phyloP scores from a whole-genome alignment of 1,140 invertebrate species.

The Penaeus indicus region DNA sequence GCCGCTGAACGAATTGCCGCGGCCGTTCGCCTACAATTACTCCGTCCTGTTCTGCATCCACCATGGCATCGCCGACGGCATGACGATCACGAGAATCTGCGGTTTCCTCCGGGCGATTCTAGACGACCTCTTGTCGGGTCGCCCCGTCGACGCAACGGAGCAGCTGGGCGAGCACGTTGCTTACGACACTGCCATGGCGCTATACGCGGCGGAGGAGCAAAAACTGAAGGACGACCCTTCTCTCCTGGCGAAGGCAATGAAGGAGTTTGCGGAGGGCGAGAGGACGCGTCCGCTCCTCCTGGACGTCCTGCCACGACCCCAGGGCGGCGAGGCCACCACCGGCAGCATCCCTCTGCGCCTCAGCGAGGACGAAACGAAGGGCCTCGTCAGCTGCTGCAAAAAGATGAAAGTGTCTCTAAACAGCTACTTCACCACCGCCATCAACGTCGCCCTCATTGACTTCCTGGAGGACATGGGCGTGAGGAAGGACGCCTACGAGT shows the following conservation, averaged over 20 bases:
- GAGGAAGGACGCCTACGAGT: neutral
- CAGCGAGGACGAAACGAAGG: conserved; percentile 1
- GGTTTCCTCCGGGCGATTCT: conserved; percentile 33
- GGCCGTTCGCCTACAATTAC: neutral
- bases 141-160: conserved; percentile 19
- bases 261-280: neutral
- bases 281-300: conserved; percentile 27
- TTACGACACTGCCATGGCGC: neutral
- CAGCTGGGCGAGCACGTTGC: conserved; percentile 33
- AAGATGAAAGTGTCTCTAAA: conserved; percentile 23
- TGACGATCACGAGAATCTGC: conserved; percentile 37
- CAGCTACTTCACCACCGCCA: conserved; percentile 16
- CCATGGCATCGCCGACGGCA: conserved; percentile 36
- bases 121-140: conserved; percentile 34
- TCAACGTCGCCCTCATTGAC: conserved; percentile 24
- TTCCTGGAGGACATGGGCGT: conserved; percentile 16
- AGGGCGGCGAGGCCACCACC: neutral
- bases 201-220: conserved; percentile 23
- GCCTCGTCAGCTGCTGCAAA: conserved; percentile 23
- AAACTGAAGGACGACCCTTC: conserved; percentile 34
- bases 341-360: conserved; percentile 2
- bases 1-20: too few relatives aligned
- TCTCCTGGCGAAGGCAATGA: neutral
- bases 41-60: conserved; percentile 37
- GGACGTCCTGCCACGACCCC: conserved; percentile 1